Evolutionary conservation across 2,888 invertebrate genomes (phyloP).

Genomic region (Tenthredo notha): DNA sequence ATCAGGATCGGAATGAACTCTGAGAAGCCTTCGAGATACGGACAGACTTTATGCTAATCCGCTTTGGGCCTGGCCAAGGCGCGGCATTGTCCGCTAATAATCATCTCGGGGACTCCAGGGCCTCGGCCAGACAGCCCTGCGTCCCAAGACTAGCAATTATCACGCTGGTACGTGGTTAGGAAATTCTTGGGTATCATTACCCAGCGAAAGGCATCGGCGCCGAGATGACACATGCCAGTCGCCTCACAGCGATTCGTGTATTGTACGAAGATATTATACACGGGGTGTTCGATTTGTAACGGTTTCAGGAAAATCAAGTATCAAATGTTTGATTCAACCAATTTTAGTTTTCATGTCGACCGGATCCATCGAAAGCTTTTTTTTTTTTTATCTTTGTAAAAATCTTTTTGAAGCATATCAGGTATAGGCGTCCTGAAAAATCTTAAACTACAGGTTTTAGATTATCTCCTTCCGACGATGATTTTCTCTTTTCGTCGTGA

Average conservation of each 20-base stretch:
- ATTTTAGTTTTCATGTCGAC: background rate
- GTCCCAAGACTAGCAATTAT: constrained; percentile 69
- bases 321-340: background rate
- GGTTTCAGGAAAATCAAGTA: background rate
- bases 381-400: background rate
- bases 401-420: background rate
- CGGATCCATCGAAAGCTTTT: background rate
- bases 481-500: background rate
- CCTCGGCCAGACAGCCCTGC: constrained; percentile 49
- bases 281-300: background rate
- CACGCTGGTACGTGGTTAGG: constrained; percentile 64
- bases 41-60: constrained; percentile 72
- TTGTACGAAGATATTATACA: background rate
- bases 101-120: constrained; percentile 58
- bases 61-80: constrained; percentile 60
- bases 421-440: background rate
- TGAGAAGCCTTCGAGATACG: constrained; percentile 58
- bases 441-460: background rate
- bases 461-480: constrained; percentile 6
- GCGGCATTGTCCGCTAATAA: constrained; percentile 73
- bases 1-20: constrained; percentile 32
- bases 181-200: constrained; percentile 64
- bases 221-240: constrained; percentile 40
- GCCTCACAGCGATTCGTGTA: background rate
- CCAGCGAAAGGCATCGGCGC: constrained; percentile 25